These are phyloP conservation scores for Psix sp. DNA, from an alignment of 1,140 invertebrate genomes.

Conservation along the genomic window DNA sequence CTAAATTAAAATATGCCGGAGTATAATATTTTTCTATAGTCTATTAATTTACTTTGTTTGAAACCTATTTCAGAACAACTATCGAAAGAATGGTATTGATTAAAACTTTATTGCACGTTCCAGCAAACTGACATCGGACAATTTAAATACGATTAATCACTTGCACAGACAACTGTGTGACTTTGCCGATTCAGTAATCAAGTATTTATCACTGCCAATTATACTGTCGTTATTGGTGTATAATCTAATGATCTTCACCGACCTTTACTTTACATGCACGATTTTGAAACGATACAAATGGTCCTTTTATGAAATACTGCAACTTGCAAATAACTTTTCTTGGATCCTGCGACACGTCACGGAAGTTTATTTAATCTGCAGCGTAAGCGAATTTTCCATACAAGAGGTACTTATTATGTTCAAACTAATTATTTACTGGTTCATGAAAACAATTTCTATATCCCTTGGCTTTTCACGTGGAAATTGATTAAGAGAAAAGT, in stretches of 20 bases:
- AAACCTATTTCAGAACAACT: too few species aligned
- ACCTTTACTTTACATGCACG: conserved; percentile 23
- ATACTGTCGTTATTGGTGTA: conserved; percentile 13
- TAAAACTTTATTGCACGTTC: conserved; percentile 1
- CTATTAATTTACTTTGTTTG: background rate
- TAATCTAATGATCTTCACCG: conserved; percentile 36
- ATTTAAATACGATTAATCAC: conserved; percentile 22
- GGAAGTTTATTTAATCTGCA: conserved; percentile 35
- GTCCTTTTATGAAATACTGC: conserved; percentile 11
- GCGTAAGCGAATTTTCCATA: conserved; percentile 12
- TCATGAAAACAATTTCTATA: too few species aligned
- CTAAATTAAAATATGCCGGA: too few species aligned
- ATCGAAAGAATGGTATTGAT: background rate
- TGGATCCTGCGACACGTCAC: conserved; percentile 22
- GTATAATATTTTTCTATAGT: too few species aligned
- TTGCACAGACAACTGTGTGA: conserved; percentile 21
- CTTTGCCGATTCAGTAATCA: conserved; percentile 22
- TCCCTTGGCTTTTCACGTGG: too few species aligned
- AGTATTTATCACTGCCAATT: conserved; percentile 31
- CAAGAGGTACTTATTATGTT: conserved; percentile 21
- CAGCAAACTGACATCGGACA: conserved; percentile 10
- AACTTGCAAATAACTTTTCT: conserved; percentile 8
- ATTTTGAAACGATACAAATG: conserved; percentile 11
- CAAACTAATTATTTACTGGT: background rate
- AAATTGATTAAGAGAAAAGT: background rate